Evolutionary conservation across 2,888 invertebrate species (phyloP).

Genomic region (Malthinus flaveolus): DNA sequence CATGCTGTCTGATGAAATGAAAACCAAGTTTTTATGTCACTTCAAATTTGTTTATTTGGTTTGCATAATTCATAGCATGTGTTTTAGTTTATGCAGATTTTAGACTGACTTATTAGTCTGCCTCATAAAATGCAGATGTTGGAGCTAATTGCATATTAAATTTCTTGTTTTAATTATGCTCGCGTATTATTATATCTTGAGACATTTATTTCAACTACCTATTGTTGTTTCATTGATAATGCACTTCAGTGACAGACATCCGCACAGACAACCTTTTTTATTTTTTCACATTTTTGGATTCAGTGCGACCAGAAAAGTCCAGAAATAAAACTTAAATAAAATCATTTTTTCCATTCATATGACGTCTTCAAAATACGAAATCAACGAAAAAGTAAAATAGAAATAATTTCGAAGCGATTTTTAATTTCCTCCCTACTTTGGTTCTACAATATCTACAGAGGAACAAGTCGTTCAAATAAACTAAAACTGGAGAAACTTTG

Average conservation of each 20-base stretch:
- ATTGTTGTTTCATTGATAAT: constrained; percentile 4
- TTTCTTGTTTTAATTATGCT: constrained; percentile 35
- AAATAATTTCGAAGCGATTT: too few species aligned
- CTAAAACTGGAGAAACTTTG: too few species aligned
- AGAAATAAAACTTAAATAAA: too few species aligned
- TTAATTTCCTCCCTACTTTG: too few species aligned
- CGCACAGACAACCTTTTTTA: too few species aligned
- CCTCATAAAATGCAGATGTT: constrained; percentile 40
- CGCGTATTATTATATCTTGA: constrained; percentile 14
- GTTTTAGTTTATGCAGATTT: constrained; percentile 28
- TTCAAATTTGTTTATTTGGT: constrained; percentile 34
- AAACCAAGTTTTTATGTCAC: constrained; percentile 30
- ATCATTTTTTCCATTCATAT: too few species aligned
- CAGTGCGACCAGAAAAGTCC: too few species aligned
- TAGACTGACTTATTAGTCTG: constrained; percentile 34
- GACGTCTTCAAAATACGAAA: too few species aligned
- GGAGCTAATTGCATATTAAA: constrained; percentile 43
- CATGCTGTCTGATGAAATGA: constrained; percentile 26
- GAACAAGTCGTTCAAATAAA: too few species aligned
- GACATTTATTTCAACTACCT: constrained; percentile 9
- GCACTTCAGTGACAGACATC: not conserved
- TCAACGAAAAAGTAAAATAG: too few species aligned
- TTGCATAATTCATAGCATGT: constrained; percentile 34
- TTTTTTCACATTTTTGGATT: too few species aligned
- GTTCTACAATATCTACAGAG: too few species aligned